phyloP scores from a whole-genome alignment of 2,113 vertebrate species.

The Apaloderma vittatum region DNA sequence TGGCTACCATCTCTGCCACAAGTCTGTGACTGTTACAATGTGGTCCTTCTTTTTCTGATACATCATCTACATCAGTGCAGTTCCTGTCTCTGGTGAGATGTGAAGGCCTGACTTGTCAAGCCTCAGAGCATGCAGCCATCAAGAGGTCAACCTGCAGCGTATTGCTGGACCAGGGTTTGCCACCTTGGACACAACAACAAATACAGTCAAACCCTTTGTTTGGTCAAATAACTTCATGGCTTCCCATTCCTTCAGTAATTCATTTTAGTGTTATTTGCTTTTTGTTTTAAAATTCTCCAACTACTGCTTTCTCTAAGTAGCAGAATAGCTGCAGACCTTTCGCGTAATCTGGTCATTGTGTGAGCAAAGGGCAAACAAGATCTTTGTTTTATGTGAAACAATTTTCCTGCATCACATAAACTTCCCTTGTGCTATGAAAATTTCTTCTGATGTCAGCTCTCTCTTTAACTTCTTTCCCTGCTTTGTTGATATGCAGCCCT shows the following conservation, averaged over 20 bases:
- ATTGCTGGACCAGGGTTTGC: neutral
- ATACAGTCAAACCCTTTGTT: neutral
- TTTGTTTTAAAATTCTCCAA: neutral
- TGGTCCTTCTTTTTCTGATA: neutral
- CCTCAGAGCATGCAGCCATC: neutral
- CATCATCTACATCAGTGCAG: neutral
- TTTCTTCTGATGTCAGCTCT: neutral
- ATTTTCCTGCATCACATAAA: neutral
- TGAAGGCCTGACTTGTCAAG: neutral
- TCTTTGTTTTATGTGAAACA: neutral
- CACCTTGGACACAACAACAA: neutral
- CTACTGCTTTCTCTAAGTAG: neutral
- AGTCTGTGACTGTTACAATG: neutral
- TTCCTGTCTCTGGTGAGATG: neutral
- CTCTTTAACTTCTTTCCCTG: neutral
- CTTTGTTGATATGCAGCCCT: neutral
- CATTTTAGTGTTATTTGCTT: neutral
- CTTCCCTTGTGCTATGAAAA: neutral
- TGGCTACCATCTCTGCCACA: neutral
- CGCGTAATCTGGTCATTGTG: neutral
- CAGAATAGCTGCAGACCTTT: neutral
- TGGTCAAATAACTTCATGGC: neutral
- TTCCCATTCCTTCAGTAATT: neutral
- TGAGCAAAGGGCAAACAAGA: neutral
- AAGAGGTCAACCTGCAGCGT: neutral